Percentiles rank a stretch among this genome's conserved stretches.
Evolutionary conservation across 2,113 vertebrate genomes (phyloP).

Genomic region (Accipiter cooperii): DNA sequence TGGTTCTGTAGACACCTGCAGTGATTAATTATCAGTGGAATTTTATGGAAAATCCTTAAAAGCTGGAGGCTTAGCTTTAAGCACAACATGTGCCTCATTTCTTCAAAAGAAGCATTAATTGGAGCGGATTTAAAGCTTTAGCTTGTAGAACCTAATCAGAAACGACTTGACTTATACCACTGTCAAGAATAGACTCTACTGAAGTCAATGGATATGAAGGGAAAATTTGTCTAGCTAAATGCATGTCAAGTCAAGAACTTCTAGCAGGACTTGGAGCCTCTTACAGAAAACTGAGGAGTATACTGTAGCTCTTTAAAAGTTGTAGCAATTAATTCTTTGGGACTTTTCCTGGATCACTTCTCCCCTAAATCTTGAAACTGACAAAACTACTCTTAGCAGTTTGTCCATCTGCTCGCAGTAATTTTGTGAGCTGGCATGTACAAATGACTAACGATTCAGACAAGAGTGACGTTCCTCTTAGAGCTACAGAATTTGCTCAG

Average conservation of each 20-base stretch:
- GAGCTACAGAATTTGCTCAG: neutral
- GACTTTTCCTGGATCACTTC: neutral
- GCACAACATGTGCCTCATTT: neutral
- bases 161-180: neutral
- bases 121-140: neutral
- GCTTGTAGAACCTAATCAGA: neutral
- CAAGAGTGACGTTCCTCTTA: neutral
- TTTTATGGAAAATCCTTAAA: neutral
- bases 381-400: neutral
- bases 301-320: neutral
- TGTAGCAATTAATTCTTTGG: neutral
- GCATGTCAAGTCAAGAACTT: neutral
- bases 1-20: neutral
- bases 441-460: slow-evolving; percentile 7
- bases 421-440: neutral
- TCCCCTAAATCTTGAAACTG: neutral
- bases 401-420: neutral
- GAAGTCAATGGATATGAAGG: neutral
- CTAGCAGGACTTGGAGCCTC: neutral
- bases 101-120: slow-evolving; percentile 5
- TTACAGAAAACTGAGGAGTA: neutral
- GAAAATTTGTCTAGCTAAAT: neutral
- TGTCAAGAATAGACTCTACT: neutral
- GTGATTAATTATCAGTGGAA: neutral
- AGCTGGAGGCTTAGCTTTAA: neutral